Base-by-base conservation (phyloP, 2,797 vertebrate species). In the Pagetopsis macropterus region DNA sequence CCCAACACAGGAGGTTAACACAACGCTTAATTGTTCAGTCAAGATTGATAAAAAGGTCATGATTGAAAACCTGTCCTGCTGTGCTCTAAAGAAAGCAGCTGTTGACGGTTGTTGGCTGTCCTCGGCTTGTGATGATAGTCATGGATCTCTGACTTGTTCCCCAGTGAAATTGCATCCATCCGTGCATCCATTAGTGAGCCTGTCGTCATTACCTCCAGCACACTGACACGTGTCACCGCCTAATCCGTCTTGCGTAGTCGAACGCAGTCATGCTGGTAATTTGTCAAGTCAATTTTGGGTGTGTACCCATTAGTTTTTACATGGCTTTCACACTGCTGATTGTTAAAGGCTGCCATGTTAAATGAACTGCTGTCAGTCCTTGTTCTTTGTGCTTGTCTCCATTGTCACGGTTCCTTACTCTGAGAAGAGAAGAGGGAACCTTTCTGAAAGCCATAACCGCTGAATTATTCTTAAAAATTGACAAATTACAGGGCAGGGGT, bases 281-380 rank as follows among this genome's bases (percentile, higher is more conserved):
- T 84, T 84, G 70, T 79, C 66, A 17, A 84, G 84, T 82, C 82
- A 69, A 12, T 84, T 86, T 81, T 63, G 64, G 74, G 68, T 70
- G 74, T 90, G 80, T 79, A 60, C 21, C 72, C 50, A 75, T 92
- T 88, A 65, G 70, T 59, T 79, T 79, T 75, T 64, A 84, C 88
- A 83, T 73, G 84, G 73, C 57, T 64, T 77, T 76, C 74, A 63
- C 66, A 9, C 54, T 17, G 83, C 65, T 68, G 76, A 83, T 85
- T 79, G 85, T 74, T 55, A 82, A 85, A 74, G 0, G 27, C 72
- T 76, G 86, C 75, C 68, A 23, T 78, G 80, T 89, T 82, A 52
- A 79, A 89, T 88, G 72, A 85, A 49, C 71, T 55, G 76, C 81
- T 72, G 68, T 71, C 72, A 59, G n/a, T 63, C 45, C 48, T 43